These are phyloP conservation scores for Morone saxatilis DNA, from an alignment of 2,113 vertebrate species.

Conservation along the genomic window DNA sequence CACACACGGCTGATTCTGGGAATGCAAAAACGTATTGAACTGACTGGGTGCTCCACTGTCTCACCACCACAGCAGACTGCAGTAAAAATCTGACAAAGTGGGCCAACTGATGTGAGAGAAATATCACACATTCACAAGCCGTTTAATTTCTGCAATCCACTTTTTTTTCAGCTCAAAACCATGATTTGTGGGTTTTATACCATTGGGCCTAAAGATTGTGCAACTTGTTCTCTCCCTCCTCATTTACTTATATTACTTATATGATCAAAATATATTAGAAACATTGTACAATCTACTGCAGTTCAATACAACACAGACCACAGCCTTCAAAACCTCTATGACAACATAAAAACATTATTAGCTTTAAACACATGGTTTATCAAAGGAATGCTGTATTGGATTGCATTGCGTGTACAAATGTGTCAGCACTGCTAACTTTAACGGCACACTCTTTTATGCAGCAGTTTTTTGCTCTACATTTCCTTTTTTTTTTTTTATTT, in stretches of 20 bases:
- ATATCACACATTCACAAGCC: not conserved
- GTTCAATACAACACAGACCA: not conserved
- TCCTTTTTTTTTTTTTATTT: not conserved
- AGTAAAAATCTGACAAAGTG: not conserved
- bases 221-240: not conserved
- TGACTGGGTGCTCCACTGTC: conserved; percentile 5
- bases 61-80: conserved; percentile 8
- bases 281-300: not conserved
- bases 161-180: not conserved
- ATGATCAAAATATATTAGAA: not conserved
- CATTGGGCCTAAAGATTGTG: not conserved
- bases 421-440: not conserved
- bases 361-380: not conserved
- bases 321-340: not conserved
- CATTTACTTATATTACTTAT: not conserved
- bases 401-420: not conserved
- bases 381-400: not conserved
- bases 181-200: not conserved
- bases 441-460: not conserved
- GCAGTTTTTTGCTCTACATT: too few species aligned
- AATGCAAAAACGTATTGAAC: conserved; percentile 39
- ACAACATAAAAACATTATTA: not conserved
- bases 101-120: not conserved
- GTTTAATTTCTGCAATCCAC: not conserved
- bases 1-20: conserved; percentile 14